These are phyloP conservation scores for Opisthocomus hoazin DNA, from an alignment of 2,113 vertebrate genomes.

Conservation along the genomic window DNA sequence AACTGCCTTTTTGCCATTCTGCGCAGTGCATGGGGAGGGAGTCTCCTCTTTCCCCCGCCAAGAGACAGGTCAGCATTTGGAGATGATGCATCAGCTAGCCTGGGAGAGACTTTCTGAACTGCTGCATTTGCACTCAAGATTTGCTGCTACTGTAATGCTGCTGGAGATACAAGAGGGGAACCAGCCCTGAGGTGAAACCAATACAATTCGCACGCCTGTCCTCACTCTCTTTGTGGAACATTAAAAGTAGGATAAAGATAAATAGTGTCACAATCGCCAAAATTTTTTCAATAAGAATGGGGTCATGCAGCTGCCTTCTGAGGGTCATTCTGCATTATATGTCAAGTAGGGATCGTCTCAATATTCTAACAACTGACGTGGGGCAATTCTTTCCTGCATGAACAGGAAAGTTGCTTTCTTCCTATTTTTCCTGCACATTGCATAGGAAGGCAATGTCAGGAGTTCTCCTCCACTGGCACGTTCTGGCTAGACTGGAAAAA, in stretches of 20 bases:
- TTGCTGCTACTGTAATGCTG: background rate
- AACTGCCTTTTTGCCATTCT: background rate
- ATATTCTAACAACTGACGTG: background rate
- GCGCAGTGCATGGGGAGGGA: background rate
- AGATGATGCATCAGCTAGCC: background rate
- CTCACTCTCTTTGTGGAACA: background rate
- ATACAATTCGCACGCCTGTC: background rate
- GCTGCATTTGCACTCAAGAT: background rate
- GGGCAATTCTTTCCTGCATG: background rate
- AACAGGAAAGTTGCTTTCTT: background rate
- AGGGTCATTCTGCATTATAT: background rate
- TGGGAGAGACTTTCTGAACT: background rate
- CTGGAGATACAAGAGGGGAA: background rate
- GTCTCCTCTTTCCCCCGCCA: background rate
- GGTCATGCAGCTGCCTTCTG: background rate
- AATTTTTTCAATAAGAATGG: background rate
- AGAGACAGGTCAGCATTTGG: background rate
- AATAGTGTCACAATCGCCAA: background rate
- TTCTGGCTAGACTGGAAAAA: background rate
- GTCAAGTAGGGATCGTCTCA: background rate
- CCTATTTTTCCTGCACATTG: background rate
- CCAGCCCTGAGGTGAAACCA: background rate
- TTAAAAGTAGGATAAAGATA: background rate
- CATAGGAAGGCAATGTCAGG: background rate
- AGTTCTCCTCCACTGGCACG: accelerated